These are phyloP conservation scores for Tiliqua scincoides DNA, from an alignment of 2,113 vertebrate species.

Conservation along the genomic window DNA sequence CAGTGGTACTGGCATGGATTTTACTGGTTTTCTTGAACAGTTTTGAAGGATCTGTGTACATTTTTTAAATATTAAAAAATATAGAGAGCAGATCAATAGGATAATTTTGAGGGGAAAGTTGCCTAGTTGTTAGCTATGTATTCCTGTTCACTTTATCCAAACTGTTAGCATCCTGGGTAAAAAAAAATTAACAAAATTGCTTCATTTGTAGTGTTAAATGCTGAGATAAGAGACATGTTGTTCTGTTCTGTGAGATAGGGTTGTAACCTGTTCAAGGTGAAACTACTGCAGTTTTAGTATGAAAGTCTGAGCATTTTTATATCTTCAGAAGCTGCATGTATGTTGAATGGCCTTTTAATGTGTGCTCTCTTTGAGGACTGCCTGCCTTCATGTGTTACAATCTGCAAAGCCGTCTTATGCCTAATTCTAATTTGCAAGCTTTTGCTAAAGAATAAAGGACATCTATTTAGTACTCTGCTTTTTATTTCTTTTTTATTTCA, in stretches of 20 bases:
- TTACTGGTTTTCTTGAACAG: slow-evolving; percentile 66
- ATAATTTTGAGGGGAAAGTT: slow-evolving; percentile 7
- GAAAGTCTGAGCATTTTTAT: slow-evolving; percentile 66
- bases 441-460: slow-evolving; percentile 33
- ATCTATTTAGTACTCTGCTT: slow-evolving; percentile 47
- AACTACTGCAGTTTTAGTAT: slow-evolving; percentile 74
- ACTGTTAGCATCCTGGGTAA: slow-evolving; percentile 39
- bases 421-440: slow-evolving; percentile 3
- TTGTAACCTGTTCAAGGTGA: slow-evolving; percentile 73
- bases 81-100: slow-evolving; percentile 44
- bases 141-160: slow-evolving; percentile 34
- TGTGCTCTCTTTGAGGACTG: slow-evolving; percentile 62
- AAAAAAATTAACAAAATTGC: slow-evolving; percentile 26
- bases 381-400: slow-evolving; percentile 31
- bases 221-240: slow-evolving; percentile 37
- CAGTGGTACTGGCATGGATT: slow-evolving; percentile 61
- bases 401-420: slow-evolving; percentile 39
- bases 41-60: slow-evolving; percentile 39
- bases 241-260: slow-evolving; percentile 58
- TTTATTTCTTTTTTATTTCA: slow-evolving; percentile 48
- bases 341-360: slow-evolving; percentile 61
- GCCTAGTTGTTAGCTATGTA: slow-evolving; percentile 18
- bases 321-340: slow-evolving; percentile 62
- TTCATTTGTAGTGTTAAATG: slow-evolving; percentile 51
- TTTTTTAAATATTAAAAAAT: neutral